Evolutionary conservation across 2,113 vertebrate genomes (phyloP).

Genomic region (Rhynchopsitta pachyrhyncha): DNA sequence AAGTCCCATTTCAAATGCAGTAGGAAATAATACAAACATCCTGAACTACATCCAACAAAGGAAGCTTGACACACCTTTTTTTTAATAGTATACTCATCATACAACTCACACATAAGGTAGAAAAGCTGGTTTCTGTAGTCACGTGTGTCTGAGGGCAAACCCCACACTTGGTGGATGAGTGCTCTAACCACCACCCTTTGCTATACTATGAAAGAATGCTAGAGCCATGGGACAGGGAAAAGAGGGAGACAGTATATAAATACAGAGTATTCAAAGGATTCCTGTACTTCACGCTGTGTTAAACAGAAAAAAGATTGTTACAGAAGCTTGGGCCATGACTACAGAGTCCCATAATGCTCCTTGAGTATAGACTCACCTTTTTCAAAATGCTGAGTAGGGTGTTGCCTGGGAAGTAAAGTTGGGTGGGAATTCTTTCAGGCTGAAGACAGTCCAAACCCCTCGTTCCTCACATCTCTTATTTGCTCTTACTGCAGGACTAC

Average conservation of each 20-base stretch:
- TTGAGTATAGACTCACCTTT: not conserved
- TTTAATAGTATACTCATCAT: not conserved
- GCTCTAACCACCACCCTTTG: not conserved
- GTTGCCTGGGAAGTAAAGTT: not conserved
- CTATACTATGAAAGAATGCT: not conserved
- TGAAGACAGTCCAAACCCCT: not conserved
- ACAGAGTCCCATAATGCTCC: not conserved
- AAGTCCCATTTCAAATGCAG: not conserved
- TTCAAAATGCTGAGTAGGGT: not conserved
- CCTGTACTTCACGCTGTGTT: not conserved
- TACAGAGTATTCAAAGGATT: not conserved
- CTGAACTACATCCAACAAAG: not conserved
- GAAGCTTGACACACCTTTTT: not conserved
- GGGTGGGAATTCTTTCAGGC: not conserved
- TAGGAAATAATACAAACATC: not conserved
- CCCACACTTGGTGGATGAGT: accelerated
- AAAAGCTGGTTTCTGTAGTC: not conserved
- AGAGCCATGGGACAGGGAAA: not conserved
- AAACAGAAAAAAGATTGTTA: not conserved
- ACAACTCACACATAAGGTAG: not conserved
- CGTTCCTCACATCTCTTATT: not conserved
- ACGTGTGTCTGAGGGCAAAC: not conserved
- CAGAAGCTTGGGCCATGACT: not conserved
- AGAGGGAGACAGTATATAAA: not conserved
- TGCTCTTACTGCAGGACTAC: not conserved